Conservation (phyloP, 2,797 vertebrate genomes). For the Notoglanidium macrostoma region DNA sequence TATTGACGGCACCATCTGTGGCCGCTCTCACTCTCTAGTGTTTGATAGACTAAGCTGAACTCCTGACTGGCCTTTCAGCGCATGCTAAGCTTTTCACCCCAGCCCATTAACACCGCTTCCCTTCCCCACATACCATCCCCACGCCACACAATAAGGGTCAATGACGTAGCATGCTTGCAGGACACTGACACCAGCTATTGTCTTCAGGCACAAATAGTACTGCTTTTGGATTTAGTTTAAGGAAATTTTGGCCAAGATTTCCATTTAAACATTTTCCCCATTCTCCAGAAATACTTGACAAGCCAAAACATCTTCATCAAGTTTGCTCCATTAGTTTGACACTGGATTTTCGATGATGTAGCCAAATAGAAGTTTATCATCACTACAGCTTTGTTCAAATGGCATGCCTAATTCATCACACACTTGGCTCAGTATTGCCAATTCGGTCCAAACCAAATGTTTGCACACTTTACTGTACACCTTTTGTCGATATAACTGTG, state of each 20-base stretch:
- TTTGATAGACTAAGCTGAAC: conserved; percentile 73
- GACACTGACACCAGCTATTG: conserved; percentile 35
- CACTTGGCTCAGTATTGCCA: neutral
- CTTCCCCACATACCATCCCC: conserved; percentile 42
- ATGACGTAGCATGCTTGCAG: conserved; percentile 48
- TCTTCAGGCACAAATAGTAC: conserved; percentile 44
- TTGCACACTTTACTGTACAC: neutral
- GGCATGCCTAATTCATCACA: neutral
- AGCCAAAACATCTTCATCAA: neutral
- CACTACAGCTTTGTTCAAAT: neutral
- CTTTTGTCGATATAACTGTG: neutral
- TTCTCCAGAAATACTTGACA: neutral
- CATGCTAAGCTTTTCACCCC: conserved; percentile 71
- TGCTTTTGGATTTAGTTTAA: conserved; percentile 10
- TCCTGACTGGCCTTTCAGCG: conserved; percentile 54
- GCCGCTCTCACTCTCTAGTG: conserved; percentile 64
- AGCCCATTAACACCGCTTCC: conserved; percentile 58
- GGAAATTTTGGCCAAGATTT: neutral
- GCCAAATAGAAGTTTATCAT: neutral
- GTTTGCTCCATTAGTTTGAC: neutral
- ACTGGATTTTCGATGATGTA: neutral
- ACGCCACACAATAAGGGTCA: conserved; percentile 56
- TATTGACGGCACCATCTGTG: conserved; percentile 77
- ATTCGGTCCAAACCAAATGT: neutral
- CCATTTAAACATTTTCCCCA: neutral